Conservation (phyloP, 2,113 vertebrate genomes). For the Zosterops lateralis region DNA sequence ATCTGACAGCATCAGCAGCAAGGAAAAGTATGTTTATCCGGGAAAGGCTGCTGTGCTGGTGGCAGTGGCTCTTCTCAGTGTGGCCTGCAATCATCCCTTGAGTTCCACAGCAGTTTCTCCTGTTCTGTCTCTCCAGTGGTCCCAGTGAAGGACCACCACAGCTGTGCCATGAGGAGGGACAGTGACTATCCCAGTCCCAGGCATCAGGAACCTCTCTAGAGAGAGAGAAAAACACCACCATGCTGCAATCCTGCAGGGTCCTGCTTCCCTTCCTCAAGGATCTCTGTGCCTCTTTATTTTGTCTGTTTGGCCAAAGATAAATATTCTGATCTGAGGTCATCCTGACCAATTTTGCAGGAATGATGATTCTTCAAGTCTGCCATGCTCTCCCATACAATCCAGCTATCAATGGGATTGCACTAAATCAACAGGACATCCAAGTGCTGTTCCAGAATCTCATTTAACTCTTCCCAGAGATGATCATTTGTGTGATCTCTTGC, state of each 20-base stretch:
- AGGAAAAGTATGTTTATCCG: not conserved
- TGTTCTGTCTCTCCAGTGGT: not conserved
- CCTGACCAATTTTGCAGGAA: constrained; percentile 62
- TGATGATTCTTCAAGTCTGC: constrained; percentile 43
- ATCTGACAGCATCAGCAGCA: not conserved
- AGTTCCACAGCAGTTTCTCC: not conserved
- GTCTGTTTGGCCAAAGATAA: constrained; percentile 56
- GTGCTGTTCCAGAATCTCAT: constrained; percentile 29
- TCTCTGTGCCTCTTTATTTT: constrained; percentile 47
- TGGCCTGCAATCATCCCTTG: not conserved
- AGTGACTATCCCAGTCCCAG: not conserved
- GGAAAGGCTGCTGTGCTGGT: not conserved
- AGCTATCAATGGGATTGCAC: constrained; percentile 38
- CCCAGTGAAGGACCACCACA: not conserved
- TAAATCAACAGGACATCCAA: constrained; percentile 53
- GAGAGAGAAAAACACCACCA: not conserved
- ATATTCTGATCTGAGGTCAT: constrained; percentile 62
- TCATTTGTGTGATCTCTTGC: not conserved
- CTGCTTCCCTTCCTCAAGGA: not conserved
- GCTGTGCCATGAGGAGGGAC: not conserved
- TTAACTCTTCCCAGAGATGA: constrained; percentile 49
- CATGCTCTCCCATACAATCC: not conserved
- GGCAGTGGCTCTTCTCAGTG: not conserved
- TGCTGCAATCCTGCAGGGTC: not conserved
- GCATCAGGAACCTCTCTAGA: not conserved